A percentile compares a stretch with the other conserved stretches of the same genome.
phyloP scores from a whole-genome alignment of 2,113 vertebrate genomes.

The Carassius carassius region DNA sequence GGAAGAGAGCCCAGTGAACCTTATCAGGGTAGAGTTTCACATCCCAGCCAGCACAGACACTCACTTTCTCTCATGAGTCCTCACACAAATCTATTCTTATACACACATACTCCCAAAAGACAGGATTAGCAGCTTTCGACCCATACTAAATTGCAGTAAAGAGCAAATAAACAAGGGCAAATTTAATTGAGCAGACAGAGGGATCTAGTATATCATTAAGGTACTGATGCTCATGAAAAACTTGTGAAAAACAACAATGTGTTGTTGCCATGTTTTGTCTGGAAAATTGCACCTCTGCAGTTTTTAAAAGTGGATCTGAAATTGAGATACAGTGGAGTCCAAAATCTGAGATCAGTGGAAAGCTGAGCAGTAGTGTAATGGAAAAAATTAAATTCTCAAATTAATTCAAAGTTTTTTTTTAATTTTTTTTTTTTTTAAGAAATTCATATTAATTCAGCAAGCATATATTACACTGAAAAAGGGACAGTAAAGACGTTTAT shows the following conservation, averaged over 20 bases:
- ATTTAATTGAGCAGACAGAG: not conserved
- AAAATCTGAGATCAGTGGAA: not conserved
- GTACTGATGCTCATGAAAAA: not conserved
- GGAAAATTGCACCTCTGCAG: not conserved
- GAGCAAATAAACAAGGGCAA: not conserved
- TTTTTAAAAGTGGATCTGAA: not conserved
- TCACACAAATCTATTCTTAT: not conserved
- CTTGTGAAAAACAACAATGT: too few relatives aligned
- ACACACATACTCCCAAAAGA: conserved; percentile 16
- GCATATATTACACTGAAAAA: too few relatives aligned
- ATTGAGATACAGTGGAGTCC: not conserved
- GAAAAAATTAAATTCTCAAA: too few relatives aligned
- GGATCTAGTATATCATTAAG: conserved; percentile 1
- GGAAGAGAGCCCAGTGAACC: conserved; percentile 55
- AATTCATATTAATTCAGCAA: too few relatives aligned
- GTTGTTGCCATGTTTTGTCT: not conserved
- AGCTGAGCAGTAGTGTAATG: too few relatives aligned
- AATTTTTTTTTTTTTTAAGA: too few relatives aligned
- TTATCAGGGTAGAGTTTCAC: conserved; percentile 49
- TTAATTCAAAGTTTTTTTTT: too few relatives aligned
- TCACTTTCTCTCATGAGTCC: not conserved
- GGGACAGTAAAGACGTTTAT: too few relatives aligned
- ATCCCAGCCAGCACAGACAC: not conserved
- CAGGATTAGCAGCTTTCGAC: conserved; percentile 52
- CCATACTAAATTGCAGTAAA: not conserved